Conservation (phyloP, 2,797 vertebrate genomes). For the Pipistrellus nathusii region DNA sequence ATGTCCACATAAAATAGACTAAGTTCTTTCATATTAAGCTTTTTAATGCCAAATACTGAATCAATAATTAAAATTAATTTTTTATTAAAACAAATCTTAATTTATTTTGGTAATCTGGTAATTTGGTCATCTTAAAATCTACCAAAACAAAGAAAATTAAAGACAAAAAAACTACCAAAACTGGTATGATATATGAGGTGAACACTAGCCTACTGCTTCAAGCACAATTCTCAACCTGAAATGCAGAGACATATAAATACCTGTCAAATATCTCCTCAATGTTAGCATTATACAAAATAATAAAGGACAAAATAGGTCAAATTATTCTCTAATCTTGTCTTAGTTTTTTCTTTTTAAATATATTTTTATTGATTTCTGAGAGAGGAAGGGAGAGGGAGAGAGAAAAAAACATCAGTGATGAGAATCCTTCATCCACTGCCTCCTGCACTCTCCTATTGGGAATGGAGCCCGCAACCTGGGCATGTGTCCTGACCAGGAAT, state of each 20-base stretch:
- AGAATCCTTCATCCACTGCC: too few species aligned
- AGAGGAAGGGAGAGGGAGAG: too few species aligned
- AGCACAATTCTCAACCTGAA: conserved; percentile 41
- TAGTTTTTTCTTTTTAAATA: background rate
- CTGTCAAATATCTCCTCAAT: background rate
- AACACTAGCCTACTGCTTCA: background rate
- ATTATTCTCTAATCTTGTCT: conserved; percentile 8
- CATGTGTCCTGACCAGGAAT: too few species aligned
- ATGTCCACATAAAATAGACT: background rate
- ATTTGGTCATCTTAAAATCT: conserved; percentile 8
- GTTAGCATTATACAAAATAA: conserved; percentile 33
- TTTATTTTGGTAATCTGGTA: too few species aligned
- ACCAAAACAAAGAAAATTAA: background rate
- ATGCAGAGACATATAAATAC: conserved; percentile 16
- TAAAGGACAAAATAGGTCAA: background rate
- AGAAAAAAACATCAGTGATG: too few species aligned
- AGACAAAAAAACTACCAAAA: background rate
- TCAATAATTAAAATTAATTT: conserved; percentile 7
- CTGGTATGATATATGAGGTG: conserved; percentile 10
- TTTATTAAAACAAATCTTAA: too few species aligned
- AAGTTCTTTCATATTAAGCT: conserved; percentile 33
- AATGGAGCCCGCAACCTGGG: too few species aligned
- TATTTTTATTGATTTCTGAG: too few species aligned
- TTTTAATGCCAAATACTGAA: conserved; percentile 55
- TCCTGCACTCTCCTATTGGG: too few species aligned